Percentiles rank a stretch among this genome's conserved stretches.
Conservation (phyloP, 1,140 invertebrate species). For the Halictus rubicundus region DNA sequence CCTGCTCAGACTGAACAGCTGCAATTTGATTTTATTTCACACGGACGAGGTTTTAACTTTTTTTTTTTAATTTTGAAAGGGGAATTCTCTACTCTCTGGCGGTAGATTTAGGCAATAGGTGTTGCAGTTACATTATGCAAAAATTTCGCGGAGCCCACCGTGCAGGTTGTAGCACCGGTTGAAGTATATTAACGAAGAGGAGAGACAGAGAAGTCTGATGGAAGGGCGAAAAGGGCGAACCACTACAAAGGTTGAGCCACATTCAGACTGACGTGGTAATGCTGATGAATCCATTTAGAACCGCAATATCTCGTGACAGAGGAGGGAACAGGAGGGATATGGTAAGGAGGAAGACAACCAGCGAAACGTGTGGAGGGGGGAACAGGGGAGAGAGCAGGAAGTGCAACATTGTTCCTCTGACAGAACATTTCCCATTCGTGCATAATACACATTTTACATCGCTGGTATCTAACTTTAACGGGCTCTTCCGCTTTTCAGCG, state of each 20-base stretch:
- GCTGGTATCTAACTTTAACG: slow-evolving; percentile 25
- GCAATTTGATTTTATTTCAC: no score
- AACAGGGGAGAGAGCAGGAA: slow-evolving; percentile 8
- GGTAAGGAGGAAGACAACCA: slow-evolving; percentile 26
- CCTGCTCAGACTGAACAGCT: no score
- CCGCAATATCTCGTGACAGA: slow-evolving; percentile 66
- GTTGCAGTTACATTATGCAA: no score
- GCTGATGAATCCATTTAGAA: slow-evolving; percentile 75
- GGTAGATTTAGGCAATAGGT: no score
- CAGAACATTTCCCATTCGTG: slow-evolving; percentile 30
- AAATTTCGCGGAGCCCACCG: neutral
- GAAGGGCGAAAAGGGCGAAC: slow-evolving; percentile 49
- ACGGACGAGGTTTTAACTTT: no score
- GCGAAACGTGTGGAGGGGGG: slow-evolving; percentile 9
- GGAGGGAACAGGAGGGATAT: slow-evolving; percentile 43
- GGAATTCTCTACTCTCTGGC: no score
- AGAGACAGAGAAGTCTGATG: slow-evolving; percentile 35
- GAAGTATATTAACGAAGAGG: slow-evolving; percentile 39
- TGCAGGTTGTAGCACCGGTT: neutral
- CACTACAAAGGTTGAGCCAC: slow-evolving; percentile 40
- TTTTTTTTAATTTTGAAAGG: no score
- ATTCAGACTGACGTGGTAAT: slow-evolving; percentile 68
- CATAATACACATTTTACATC: slow-evolving; percentile 37
- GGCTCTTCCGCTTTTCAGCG: neutral
- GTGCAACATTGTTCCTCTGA: slow-evolving; percentile 36